Base-by-base conservation (phyloP, 1,140 invertebrate genomes). In the Gyrodactylus bullatarudis region DNA sequence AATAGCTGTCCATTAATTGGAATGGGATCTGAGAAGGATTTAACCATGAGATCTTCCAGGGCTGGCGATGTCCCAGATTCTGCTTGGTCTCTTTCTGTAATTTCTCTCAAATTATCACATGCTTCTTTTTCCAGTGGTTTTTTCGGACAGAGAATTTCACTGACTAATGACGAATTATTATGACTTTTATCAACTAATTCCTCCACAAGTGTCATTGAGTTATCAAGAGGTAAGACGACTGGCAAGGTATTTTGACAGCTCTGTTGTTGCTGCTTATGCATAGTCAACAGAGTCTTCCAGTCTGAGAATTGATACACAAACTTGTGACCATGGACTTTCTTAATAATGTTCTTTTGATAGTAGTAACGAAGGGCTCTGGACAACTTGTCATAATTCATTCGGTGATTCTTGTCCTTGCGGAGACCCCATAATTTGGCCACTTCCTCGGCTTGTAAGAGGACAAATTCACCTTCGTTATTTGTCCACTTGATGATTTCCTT, bases 361-460 rank as follows among this genome's bases (percentile, higher is more conserved):
- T 95, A 95, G 77, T 95, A 94, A 16, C 91, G 84, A 16, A 94
- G 82, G 0, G 90, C 92, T 0, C 91, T 82, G 73, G 89, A 91
- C 16, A 95, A 79, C 79, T 94, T 95, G 79, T 95, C 91, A 78
- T 95, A 94, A 82, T 94, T 95, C 91, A 94, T 94, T 0, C 89
- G 89, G 25, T 73, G 72, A 0, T 90, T 90, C 1, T 89, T 82
- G 79, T 94, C 84, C 76, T 85, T 84, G 76, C 83, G 83, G 26
- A 84, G 76, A 1, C 84, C 83, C 83, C 83, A 84, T 26, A 83
- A 76, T 72, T 83, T 75, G 0, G 83, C 83, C 26, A 84, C 83
- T 82, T 74, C 68, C 26, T 74, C 73, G 22, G 73, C 68, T 20
- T 71, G 20, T 21, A 74, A n/a, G n/a, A 74, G 26, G n/a, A 26